Percentiles rank a stretch among this genome's conserved stretches.
Conservation (phyloP, 2,113 vertebrate genomes). For the Corydoras maculifer region DNA sequence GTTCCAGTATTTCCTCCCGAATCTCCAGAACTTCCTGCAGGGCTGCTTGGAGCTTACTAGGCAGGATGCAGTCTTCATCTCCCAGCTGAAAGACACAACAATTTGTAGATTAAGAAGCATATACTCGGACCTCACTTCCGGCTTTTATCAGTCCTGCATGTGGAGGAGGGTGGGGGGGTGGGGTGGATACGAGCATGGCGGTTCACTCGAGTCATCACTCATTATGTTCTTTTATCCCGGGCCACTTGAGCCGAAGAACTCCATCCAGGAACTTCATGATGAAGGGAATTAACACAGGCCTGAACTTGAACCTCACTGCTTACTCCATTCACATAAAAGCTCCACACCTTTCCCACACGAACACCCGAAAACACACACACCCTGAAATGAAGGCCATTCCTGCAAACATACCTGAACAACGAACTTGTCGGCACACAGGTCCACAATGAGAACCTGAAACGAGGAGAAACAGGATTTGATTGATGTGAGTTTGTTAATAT, state of each 20-base stretch:
- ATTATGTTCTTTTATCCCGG: background rate
- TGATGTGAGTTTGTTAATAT: no score
- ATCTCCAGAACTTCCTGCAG: constrained; percentile 87
- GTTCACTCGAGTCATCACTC: background rate
- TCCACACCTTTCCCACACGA: background rate
- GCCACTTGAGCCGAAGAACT: background rate
- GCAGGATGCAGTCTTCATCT: constrained; percentile 92
- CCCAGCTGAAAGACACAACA: constrained; percentile 65
- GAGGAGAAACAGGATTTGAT: constrained; percentile 2
- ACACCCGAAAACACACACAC: constrained; percentile 34
- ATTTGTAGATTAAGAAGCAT: no score
- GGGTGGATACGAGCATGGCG: background rate
- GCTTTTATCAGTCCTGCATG: background rate
- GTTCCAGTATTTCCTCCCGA: constrained; percentile 75
- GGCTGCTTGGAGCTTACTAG: constrained; percentile 89
- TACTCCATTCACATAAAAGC: constrained; percentile 31
- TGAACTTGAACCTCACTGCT: constrained; percentile 26
- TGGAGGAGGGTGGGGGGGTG: background rate
- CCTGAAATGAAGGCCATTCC: constrained; percentile 10
- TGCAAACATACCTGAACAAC: constrained; percentile 82
- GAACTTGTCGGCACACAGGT: constrained; percentile 90
- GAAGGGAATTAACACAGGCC: constrained; percentile 16
- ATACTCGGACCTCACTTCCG: no score
- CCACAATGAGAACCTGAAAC: constrained; percentile 91
- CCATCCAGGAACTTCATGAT: constrained; percentile 2